A percentile compares a stretch with the other conserved stretches of the same genome.
These are phyloP conservation scores for Boleophthalmus pectinirostris DNA, from an alignment of 2,113 vertebrate genomes.

Conservation along the genomic window DNA sequence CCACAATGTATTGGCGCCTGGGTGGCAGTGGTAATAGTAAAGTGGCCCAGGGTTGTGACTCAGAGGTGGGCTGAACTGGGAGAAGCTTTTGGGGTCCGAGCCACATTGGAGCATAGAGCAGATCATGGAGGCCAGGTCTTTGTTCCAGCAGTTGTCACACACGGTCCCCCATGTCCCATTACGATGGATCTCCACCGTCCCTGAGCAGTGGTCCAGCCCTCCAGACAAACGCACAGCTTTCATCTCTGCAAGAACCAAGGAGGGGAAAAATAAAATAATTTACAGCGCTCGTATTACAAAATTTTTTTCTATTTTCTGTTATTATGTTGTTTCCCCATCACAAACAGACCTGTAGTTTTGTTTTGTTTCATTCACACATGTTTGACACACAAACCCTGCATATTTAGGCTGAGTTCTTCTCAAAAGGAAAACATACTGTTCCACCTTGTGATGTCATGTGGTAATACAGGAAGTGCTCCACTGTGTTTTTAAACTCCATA, in stretches of 20 bases:
- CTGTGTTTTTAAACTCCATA: too few relatives aligned
- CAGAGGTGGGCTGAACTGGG: constrained; percentile 36
- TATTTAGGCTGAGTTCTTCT: too few relatives aligned
- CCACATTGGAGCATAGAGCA: constrained; percentile 72
- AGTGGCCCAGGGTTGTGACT: constrained; percentile 17
- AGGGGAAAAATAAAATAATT: neutral
- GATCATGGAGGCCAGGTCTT: constrained; percentile 34
- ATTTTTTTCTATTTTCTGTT: too few relatives aligned
- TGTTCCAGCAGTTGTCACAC: constrained; percentile 62
- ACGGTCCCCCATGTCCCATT: constrained; percentile 73
- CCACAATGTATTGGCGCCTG: neutral
- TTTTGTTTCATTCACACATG: too few relatives aligned
- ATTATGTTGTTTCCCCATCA: too few relatives aligned
- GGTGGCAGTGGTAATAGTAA: rapidly evolving
- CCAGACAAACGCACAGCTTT: constrained; percentile 67
- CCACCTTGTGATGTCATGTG: too few relatives aligned
- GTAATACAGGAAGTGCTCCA: too few relatives aligned
- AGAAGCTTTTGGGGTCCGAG: rapidly evolving
- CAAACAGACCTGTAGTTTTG: too few relatives aligned
- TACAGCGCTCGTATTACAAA: too few relatives aligned
- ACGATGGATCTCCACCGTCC: constrained; percentile 74
- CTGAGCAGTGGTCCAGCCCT: constrained; percentile 71
- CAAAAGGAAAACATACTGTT: too few relatives aligned
- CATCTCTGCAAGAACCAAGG: constrained; percentile 57
- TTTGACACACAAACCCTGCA: too few relatives aligned